These are phyloP conservation scores for Agrilus cyanescens DNA, from an alignment of 2,888 invertebrate genomes.

Conservation along the genomic window DNA sequence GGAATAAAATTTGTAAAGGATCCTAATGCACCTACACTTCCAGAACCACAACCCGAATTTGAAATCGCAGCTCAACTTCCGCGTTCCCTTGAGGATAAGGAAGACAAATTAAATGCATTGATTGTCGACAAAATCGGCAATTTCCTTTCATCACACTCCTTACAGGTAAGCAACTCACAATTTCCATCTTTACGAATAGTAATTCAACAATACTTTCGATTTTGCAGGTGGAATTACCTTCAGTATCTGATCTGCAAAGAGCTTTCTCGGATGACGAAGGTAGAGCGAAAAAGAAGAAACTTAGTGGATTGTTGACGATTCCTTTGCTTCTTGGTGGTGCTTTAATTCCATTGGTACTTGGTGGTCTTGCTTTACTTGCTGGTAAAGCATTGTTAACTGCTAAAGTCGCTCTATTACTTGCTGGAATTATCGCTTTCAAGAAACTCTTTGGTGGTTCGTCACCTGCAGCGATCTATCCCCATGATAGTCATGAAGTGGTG, in stretches of 20 bases:
- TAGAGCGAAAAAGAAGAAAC: conserved; percentile 58
- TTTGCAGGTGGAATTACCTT: conserved; percentile 61
- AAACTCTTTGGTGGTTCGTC: conserved; percentile 61
- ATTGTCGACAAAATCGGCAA: conserved; percentile 61
- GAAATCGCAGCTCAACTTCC: conserved; percentile 63
- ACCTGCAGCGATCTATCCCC: conserved; percentile 35
- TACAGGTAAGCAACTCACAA: conserved; percentile 46
- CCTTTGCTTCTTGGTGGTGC: conserved; percentile 71
- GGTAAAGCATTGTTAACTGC: conserved; percentile 79
- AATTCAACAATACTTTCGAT: not conserved
- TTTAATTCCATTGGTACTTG: conserved; percentile 69
- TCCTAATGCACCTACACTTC: conserved; percentile 35
- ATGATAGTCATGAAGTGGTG: conserved; percentile 55
- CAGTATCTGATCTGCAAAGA: conserved; percentile 49
- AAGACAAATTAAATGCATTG: conserved; percentile 59
- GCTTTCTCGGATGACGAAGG: conserved; percentile 48
- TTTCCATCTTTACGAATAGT: conserved; percentile 1
- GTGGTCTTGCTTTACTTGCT: conserved; percentile 68
- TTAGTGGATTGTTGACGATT: conserved; percentile 62
- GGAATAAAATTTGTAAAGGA: conserved; percentile 67
- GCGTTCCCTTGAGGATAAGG: conserved; percentile 57
- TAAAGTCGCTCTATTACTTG: conserved; percentile 68
- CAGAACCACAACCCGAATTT: conserved; percentile 41
- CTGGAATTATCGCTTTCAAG: conserved; percentile 75
- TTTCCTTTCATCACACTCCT: conserved; percentile 67